Percentiles rank a stretch among this genome's conserved stretches.
Conservation (phyloP, 2,113 vertebrate genomes). For the Elanus axillaris region DNA sequence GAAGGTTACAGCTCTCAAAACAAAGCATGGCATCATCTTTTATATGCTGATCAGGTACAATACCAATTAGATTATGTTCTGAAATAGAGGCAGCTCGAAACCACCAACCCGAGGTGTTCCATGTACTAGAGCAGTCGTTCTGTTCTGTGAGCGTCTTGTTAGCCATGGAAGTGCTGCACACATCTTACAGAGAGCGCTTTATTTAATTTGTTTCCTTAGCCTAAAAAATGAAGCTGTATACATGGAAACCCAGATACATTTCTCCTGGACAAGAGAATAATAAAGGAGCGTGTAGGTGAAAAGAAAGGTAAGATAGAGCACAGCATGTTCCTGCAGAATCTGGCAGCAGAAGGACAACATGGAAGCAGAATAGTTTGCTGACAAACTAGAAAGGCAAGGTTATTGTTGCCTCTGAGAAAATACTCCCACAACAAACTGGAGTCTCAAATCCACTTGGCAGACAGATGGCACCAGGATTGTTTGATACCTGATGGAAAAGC, state of each 20-base stretch:
- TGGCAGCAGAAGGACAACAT: conserved; percentile 43
- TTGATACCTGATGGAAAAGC: conserved; percentile 18
- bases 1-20: background rate
- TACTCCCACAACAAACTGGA: conserved; percentile 16
- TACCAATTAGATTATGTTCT: background rate
- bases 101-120: fast-evolving
- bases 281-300: background rate
- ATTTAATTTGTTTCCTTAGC: conserved; percentile 41
- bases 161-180: background rate
- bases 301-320: background rate
- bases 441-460: conserved; percentile 20
- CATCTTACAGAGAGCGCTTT: background rate
- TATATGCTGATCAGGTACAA: background rate
- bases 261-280: background rate
- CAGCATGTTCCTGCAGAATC: conserved; percentile 6
- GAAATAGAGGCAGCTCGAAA: background rate
- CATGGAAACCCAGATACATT: background rate
- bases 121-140: background rate
- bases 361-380: conserved; percentile 43
- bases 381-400: conserved; percentile 40
- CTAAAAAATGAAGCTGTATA: conserved; percentile 43
- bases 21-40: background rate
- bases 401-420: conserved; percentile 41
- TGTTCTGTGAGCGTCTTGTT: background rate
- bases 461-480: background rate